phyloP scores from a whole-genome alignment of 1,140 invertebrate species.

The Lordiphosa collinella region DNA sequence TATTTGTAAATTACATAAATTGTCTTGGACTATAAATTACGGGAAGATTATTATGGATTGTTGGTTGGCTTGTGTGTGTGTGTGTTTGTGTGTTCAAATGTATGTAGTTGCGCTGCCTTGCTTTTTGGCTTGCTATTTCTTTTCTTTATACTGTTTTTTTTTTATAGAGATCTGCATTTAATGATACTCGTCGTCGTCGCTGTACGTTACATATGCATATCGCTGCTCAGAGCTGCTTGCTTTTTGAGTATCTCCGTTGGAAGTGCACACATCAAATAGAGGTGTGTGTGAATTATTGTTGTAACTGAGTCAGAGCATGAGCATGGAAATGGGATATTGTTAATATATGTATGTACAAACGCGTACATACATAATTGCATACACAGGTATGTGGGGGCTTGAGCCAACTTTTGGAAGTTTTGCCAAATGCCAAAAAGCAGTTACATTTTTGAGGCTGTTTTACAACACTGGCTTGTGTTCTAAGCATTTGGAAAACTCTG shows the following conservation, averaged over 20 bases:
- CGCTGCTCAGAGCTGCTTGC: conserved; percentile 18
- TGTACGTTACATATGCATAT: conserved; percentile 29
- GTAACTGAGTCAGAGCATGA: conserved; percentile 35
- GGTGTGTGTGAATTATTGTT: conserved; percentile 13
- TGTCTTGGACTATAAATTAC: conserved; percentile 78
- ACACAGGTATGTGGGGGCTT: no score
- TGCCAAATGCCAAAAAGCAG: conserved; percentile 1
- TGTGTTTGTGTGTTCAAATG: conserved; percentile 15
- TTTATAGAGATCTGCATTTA: conserved; percentile 74
- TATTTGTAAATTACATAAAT: conserved; percentile 78
- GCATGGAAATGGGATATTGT: conserved; percentile 48
- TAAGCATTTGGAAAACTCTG: no score
- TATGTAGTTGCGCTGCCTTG: conserved; percentile 22
- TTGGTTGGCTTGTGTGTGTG: conserved; percentile 23
- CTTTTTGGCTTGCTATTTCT: conserved; percentile 31
- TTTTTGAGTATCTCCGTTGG: conserved; percentile 13
- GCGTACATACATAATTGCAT: no score
- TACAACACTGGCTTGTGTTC: no score
- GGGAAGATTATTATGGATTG: conserved; percentile 77
- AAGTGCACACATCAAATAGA: conserved; percentile 27
- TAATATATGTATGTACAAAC: not conserved
- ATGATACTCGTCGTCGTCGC: conserved; percentile 46
- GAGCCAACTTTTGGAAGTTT: no score
- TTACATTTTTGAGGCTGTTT: not conserved
- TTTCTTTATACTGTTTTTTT: conserved; percentile 30